These are phyloP conservation scores for Microtus agrestis DNA, from an alignment of 2,797 vertebrate genomes.

Conservation along the genomic window DNA sequence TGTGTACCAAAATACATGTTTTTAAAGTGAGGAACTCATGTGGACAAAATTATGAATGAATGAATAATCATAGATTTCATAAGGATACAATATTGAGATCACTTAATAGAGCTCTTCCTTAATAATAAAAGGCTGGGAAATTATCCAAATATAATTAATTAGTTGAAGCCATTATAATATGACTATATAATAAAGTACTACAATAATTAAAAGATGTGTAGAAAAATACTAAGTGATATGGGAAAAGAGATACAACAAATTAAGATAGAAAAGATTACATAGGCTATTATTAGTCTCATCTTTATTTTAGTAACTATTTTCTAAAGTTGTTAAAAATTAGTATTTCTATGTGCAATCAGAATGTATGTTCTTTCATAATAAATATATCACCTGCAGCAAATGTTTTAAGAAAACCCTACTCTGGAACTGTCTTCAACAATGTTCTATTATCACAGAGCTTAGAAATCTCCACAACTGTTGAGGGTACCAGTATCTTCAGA, in stretches of 20 bases:
- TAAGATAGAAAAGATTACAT: not conserved
- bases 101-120: not conserved
- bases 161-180: not conserved
- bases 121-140: slow-evolving; percentile 33
- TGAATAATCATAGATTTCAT: not conserved
- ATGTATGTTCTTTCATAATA: slow-evolving; percentile 19
- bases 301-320: not conserved
- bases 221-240: not conserved
- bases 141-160: not conserved
- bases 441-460: not conserved
- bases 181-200: not conserved
- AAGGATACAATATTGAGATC: not conserved
- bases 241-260: not conserved
- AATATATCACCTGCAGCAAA: not conserved
- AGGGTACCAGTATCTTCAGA: not conserved
- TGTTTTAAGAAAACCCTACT: not conserved
- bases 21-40: not conserved
- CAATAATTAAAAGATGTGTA: slow-evolving; percentile 11
- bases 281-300: not conserved
- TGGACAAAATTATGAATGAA: not conserved
- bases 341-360: not conserved
- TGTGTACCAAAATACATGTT: not conserved
- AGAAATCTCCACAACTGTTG: not conserved
- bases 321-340: not conserved
- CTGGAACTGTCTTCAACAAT: not conserved